Percentiles rank a stretch among this genome's conserved stretches.
Conservation (phyloP, 2,797 vertebrate genomes). For the Holocentrus rufus region DNA sequence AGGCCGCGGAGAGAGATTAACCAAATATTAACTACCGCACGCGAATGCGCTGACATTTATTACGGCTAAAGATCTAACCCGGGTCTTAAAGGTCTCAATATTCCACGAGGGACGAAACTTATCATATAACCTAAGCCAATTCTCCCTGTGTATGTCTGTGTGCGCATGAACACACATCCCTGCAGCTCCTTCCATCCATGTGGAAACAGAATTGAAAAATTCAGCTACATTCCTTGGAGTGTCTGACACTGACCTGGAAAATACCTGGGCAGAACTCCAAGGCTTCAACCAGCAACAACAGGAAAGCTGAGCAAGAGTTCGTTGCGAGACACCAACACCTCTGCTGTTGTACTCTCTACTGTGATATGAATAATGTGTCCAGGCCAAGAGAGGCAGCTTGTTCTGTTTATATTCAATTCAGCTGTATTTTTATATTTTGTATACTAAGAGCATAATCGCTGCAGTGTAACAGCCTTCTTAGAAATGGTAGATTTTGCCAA, state of each 20-base stretch:
- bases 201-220: slow-evolving; percentile 36
- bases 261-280: slow-evolving; percentile 54
- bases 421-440: slow-evolving; percentile 2
- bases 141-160: slow-evolving; percentile 15
- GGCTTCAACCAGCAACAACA: slow-evolving; percentile 39
- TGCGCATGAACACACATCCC: background rate
- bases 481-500: slow-evolving; percentile 41
- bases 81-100: slow-evolving; percentile 25
- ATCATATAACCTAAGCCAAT: background rate
- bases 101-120: background rate
- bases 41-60: background rate
- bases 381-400: too few species aligned
- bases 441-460: background rate
- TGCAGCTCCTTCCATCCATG: slow-evolving; percentile 10
- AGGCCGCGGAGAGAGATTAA: slow-evolving; percentile 62
- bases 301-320: slow-evolving; percentile 18
- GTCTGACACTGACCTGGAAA: slow-evolving; percentile 66
- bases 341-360: background rate
- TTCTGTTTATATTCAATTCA: too few species aligned
- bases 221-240: slow-evolving; percentile 33
- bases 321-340: background rate
- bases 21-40: slow-evolving; percentile 62
- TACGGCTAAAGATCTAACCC: slow-evolving; percentile 5
- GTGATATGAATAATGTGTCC: background rate
- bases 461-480: slow-evolving; percentile 46